Conservation (phyloP, 2,888 invertebrate species). For the Phaedon cochleariae region DNA sequence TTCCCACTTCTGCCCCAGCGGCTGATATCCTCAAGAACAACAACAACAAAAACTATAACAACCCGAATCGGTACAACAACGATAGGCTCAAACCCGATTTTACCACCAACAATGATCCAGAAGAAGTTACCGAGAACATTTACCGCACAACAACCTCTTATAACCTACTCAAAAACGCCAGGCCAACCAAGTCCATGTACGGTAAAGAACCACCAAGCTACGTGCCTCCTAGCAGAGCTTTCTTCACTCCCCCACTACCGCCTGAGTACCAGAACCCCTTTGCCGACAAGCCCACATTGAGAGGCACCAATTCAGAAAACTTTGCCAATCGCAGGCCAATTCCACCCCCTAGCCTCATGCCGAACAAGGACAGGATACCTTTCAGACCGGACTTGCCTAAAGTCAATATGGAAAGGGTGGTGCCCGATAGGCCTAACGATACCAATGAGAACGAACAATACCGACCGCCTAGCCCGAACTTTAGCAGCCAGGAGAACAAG, state of each 20-base stretch:
- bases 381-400: slow-evolving; percentile 73
- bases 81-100: slow-evolving; percentile 59
- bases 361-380: slow-evolving; percentile 82
- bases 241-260: slow-evolving; percentile 83
- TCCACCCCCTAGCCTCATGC: slow-evolving; percentile 84
- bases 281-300: slow-evolving; percentile 86
- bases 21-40: slow-evolving; percentile 82
- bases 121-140: slow-evolving; percentile 57
- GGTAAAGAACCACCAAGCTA: slow-evolving; percentile 81
- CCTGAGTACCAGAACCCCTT: slow-evolving; percentile 87
- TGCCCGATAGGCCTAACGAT: slow-evolving; percentile 43
- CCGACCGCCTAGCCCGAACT: slow-evolving; percentile 27
- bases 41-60: slow-evolving; percentile 78
- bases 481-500: slow-evolving; percentile 41
- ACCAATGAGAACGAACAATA: slow-evolving; percentile 32
- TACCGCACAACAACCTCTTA: slow-evolving; percentile 62
- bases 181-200: slow-evolving; percentile 68
- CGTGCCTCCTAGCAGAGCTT: slow-evolving; percentile 79
- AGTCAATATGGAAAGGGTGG: slow-evolving; percentile 55
- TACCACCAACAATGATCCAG: slow-evolving; percentile 42
- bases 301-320: slow-evolving; percentile 71
- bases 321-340: slow-evolving; percentile 79
- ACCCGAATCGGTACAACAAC: slow-evolving; percentile 70
- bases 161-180: slow-evolving; percentile 69
- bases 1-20: slow-evolving; percentile 79